Conservation (phyloP, 2,888 invertebrate species). For the Lasioglossum figueresi region DNA sequence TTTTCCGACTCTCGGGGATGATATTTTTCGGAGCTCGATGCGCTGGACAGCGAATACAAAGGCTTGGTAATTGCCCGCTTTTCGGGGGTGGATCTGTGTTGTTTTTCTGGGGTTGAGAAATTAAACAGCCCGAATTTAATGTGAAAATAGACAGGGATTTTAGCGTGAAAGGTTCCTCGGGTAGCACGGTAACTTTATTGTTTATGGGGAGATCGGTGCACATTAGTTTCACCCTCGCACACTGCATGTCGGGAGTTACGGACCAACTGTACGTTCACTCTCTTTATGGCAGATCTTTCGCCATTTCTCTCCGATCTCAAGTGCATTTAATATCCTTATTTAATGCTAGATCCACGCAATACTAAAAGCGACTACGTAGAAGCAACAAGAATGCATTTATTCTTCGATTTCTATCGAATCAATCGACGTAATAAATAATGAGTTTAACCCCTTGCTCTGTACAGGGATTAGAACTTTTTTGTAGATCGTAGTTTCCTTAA, state of each 20-base stretch:
- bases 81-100: background rate
- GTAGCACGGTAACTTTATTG: background rate
- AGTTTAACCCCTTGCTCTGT: no score
- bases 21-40: slow-evolving; percentile 33
- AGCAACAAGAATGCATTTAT: no score
- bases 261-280: background rate
- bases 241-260: background rate
- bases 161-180: background rate
- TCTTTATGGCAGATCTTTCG: background rate
- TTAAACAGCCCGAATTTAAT: slow-evolving; percentile 2
- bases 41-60: slow-evolving; percentile 14
- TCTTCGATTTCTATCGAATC: no score
- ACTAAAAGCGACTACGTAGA: no score
- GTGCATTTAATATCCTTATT: background rate
- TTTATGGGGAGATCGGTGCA: background rate
- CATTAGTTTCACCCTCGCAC: background rate
- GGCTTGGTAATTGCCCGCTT: slow-evolving; percentile 35
- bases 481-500: no score
- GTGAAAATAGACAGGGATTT: background rate
- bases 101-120: background rate
- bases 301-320: background rate
- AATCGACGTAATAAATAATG: no score
- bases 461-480: no score
- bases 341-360: background rate
- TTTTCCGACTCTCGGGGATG: slow-evolving; percentile 33